phyloP scores from a whole-genome alignment of 2,797 vertebrate genomes.

The Darevskia mixta region DNA sequence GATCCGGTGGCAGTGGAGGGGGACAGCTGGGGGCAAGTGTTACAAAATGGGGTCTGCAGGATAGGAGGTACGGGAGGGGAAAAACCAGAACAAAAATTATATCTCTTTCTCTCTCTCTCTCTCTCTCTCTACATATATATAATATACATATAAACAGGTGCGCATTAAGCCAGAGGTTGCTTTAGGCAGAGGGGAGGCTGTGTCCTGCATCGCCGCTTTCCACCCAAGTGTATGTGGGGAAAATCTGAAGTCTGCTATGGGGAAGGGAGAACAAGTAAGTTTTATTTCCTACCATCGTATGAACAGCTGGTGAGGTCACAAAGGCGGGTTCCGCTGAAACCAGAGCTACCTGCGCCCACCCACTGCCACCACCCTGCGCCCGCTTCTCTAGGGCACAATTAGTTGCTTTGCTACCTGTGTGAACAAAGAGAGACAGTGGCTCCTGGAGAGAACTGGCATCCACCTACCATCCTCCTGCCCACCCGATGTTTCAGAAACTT shows the following conservation, averaged over 20 bases:
- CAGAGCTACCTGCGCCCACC: conserved; percentile 48
- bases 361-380: background rate
- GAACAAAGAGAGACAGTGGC: background rate
- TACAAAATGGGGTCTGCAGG: conserved; percentile 45
- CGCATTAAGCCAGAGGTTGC: conserved; percentile 67
- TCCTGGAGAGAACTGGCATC: background rate
- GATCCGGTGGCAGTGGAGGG: conserved; percentile 15
- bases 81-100: conserved; percentile 71
- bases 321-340: conserved; percentile 27
- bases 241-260: conserved; percentile 16
- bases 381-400: background rate
- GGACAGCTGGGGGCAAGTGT: background rate
- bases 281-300: background rate
- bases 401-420: background rate
- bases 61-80: conserved; percentile 41
- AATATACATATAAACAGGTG: conserved; percentile 62
- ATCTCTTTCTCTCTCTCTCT: conserved; percentile 56
- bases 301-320: background rate
- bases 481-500: background rate
- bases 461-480: background rate
- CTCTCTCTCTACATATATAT: conserved; percentile 69
- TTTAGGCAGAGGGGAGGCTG: conserved; percentile 60
- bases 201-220: conserved; percentile 32
- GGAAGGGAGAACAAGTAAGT: conserved; percentile 35
- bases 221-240: conserved; percentile 23